Base-by-base conservation (phyloP, 2,113 vertebrate species). In the Butorides virescens region DNA sequence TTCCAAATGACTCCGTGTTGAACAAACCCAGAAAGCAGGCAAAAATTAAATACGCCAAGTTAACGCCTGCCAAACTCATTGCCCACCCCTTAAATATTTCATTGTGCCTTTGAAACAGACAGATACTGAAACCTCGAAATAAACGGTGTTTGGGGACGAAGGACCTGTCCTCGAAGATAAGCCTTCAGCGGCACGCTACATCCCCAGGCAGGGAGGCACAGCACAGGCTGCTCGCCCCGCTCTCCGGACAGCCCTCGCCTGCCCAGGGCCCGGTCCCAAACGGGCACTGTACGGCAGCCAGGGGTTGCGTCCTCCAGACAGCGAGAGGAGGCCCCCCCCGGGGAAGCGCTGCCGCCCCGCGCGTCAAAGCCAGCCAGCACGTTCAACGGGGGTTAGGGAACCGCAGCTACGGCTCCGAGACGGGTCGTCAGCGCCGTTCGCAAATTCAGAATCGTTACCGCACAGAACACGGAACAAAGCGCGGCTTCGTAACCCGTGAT, bases 1-100 rank as follows among this genome's bases (percentile, higher is more conserved):
- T 47, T 27, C 56, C 56, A 26, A 10, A 25, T 5, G 7, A 14
- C 59, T n/a, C 30, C 39, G 5, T 0, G 0, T 0, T 20, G 46
- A 84, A 68, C 19, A 7, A 47, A 32, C 4, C 20, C 4, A 2
- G 71, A 50, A 37, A 67, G 27, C 50, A 61, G 32, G 21, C 61
- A 61, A 61, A 61, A 61, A 61, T 36, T 36, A 25, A 61, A 61
- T 11, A 61, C 7, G 15, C 23, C 15, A 3, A 61, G n/a, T 61
- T 16, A 61, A 36, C n/a, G 36, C 58, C 58, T 36, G 58, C n/a
- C n/a, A 25, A 26, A 36, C 58, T 5, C 55, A 27, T 0, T 32
- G 66, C 2, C 37, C 3, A 7, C 27, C n/a, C 15, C 44, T 55
- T 3, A 58, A 71, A 42, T 23, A n/a, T 14, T 21, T 29, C 9